Base-by-base conservation (phyloP, 2,113 vertebrate genomes). In the Rana temporaria region DNA sequence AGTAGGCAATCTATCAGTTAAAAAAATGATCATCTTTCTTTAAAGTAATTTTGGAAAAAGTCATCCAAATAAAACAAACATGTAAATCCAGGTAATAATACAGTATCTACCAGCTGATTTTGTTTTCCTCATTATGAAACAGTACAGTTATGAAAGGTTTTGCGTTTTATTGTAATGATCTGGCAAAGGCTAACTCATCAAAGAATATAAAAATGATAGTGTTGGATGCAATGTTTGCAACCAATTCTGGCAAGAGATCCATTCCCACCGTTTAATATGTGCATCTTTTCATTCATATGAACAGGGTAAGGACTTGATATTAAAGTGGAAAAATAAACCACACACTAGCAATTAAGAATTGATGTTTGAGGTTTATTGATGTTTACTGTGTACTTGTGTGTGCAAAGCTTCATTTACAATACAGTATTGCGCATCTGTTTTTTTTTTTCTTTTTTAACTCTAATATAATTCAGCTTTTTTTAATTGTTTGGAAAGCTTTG, bases 401-500 rank as follows among this genome's bases (percentile, higher is more conserved):
- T 60, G 30, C 16, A 30, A 32, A 32, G 15, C 17, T 32, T 65
- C 26, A 32, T 65, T 32, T 65, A 65, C 5, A 11, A 32, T 18
- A 32, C 9, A 65, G 26, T 48, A 48, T 48, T 48, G 42, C 42
- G 42, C 42, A 48, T 48, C 42, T 48, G 42, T 34, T 19, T 34
- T 20, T 71, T 71, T 26, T 16, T 18, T 14, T 5, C 26, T 74
- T 63, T 63, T 60, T 60, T 60, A 9, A 20, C 57, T 20, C 17
- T 60, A 60, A 60, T 18, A n/a, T 60, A 48, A 48, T 48, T 48
- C 42, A 48, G 42, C 3, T 48, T 48, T 48, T 48, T 48, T 48
- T 48, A 48, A 74, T 74, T 74, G 71, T 26, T 79, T 24, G 77
- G 32, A 53, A 82, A 55, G 48, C 48, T 73, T 73, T 74, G 60